These are phyloP conservation scores for Drymonia ruficornis DNA, from an alignment of 2,888 invertebrate genomes.

Conservation along the genomic window DNA sequence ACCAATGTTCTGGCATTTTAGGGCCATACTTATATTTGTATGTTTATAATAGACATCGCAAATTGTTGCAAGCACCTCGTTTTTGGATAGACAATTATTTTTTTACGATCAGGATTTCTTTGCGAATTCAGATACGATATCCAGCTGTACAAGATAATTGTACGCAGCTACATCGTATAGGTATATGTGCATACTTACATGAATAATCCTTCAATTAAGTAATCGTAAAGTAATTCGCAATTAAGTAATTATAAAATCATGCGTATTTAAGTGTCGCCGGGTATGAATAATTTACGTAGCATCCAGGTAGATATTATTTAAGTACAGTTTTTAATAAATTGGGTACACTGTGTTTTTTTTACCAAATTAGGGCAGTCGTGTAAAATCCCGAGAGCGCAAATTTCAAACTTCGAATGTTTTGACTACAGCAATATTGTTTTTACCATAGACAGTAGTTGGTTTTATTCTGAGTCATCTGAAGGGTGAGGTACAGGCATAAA, in stretches of 20 bases:
- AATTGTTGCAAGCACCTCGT: conserved; percentile 6
- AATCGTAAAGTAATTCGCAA: not conserved
- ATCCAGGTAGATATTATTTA: too few species aligned
- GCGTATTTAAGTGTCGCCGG: not conserved
- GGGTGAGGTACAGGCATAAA: not conserved
- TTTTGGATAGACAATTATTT: not conserved
- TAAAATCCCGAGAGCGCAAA: too few species aligned
- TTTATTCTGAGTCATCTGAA: not conserved
- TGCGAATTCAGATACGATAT: not conserved
- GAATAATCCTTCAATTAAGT: not conserved
- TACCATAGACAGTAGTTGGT: too few species aligned
- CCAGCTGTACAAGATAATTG: too few species aligned
- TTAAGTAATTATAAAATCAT: not conserved
- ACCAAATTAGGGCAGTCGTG: too few species aligned
- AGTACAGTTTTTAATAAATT: too few species aligned
- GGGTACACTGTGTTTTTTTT: too few species aligned
- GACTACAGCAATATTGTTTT: too few species aligned
- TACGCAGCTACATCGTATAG: too few species aligned
- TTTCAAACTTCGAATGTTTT: too few species aligned
- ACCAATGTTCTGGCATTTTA: conserved; percentile 24
- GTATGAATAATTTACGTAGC: too few species aligned
- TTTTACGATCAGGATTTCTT: conserved; percentile 2
- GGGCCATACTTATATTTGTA: conserved; percentile 11
- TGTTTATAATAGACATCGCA: conserved; percentile 6
- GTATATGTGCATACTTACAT: too few species aligned